Base-by-base conservation (phyloP, 1,140 invertebrate species). In the Potamilus streckersoni region DNA sequence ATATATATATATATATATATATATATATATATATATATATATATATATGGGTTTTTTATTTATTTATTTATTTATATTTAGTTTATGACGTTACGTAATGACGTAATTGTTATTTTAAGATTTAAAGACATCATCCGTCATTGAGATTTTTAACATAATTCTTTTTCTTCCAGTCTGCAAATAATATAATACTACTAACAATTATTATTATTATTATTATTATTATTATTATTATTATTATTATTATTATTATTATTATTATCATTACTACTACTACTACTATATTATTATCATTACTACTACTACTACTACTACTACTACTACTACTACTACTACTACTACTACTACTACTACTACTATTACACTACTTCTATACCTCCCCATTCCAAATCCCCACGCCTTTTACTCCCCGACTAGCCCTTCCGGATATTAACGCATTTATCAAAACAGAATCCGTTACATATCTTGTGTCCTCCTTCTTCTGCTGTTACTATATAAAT, bases 181-280 rank as follows among this genome's bases (percentile, higher is more conserved):
- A 38, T 55, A 27, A 1, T n/a, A 20, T 12, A 15, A 68, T 69
- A 60, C 58, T 70, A 61, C 67, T 31, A 69, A 65, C 20, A 69
- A 12, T 57, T 74, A 70, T 56, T 58, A 1, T 62, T 69, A 70
- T 23, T 74, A 14, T 38, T 69, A 60, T 31, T 71, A 4, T 65
- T 74, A 4, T 65, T 74, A 4, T 65, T 74, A 4, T 55, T 74
- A 69, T 55, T 69, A 69, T 65, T 71, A 74, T 65, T 74, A 74
- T 65, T 74, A 71, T 65, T 74, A 74, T 56, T 70, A 74, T 65
- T 74, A 74, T 65, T 74, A 61, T 65, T 69, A 61, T 59, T 72
- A 49, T 59, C 67, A 23, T 49, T 64, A 23, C 6, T 64, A 20
- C 56, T 64, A 62, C 56, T 64, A 62, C 55, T 20, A 62, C 23